Evolutionary conservation across 2,113 vertebrate species (phyloP).

Genomic region (Phyllopteryx taeniolatus): DNA sequence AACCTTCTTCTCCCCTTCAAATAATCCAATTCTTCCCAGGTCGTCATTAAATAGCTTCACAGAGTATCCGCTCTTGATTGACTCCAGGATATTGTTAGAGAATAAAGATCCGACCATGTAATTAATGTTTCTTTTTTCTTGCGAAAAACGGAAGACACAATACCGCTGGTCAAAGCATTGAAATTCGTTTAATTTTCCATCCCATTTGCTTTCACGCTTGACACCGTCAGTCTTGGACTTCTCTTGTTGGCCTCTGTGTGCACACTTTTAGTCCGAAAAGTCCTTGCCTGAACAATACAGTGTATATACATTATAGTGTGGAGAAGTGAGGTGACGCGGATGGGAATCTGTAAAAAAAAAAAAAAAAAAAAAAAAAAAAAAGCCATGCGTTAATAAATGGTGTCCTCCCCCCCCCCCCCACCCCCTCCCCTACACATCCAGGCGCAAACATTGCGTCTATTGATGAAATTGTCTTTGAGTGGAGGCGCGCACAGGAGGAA

Average conservation of each 20-base stretch:
- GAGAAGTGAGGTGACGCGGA: constrained; percentile 80
- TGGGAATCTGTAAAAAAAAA: constrained; percentile 89
- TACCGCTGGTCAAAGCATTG: constrained; percentile 93
- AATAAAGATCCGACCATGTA: constrained; percentile 93
- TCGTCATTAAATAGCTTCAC: constrained; percentile 71
- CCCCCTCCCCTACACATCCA: constrained; percentile 72
- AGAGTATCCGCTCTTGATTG: constrained; percentile 78
- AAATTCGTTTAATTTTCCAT: constrained; percentile 99
- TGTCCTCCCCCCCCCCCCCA: no score
- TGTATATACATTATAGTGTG: constrained; percentile 82
- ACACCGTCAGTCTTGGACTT: constrained; percentile 47
- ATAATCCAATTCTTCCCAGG: constrained; percentile 71
- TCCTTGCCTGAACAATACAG: constrained; percentile 72
- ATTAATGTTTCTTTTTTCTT: constrained; percentile 94
- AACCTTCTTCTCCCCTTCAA: constrained; percentile 62
- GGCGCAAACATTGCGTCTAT: constrained; percentile 86
- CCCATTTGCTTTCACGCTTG: constrained; percentile 93
- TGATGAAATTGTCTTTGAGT: constrained; percentile 91
- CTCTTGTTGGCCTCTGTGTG: constrained; percentile 80
- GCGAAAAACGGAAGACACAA: constrained; percentile 80
- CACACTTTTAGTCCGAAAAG: constrained; percentile 73
- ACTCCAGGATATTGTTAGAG: constrained; percentile 87
- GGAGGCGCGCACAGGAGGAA: constrained; percentile 71
- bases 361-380: constrained; percentile 85
- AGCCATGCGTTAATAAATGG: constrained; percentile 96